A percentile compares a stretch with the other conserved stretches of the same genome.
These are phyloP conservation scores for Microplitis manilae DNA, from an alignment of 2,888 invertebrate genomes.

Conservation along the genomic window DNA sequence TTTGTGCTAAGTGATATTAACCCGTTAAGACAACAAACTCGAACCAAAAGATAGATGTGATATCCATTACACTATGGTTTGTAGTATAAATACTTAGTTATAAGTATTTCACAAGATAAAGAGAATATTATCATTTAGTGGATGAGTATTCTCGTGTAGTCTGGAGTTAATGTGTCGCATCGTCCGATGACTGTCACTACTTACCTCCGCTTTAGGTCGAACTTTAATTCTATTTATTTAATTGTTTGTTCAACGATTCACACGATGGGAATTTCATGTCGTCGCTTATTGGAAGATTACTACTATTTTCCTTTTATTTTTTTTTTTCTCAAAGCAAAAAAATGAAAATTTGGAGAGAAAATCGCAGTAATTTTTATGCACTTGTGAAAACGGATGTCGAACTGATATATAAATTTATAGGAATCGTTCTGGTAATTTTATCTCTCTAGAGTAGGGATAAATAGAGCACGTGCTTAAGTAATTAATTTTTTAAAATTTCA, in stretches of 20 bases:
- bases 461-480: too few relatives aligned
- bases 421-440: too few relatives aligned
- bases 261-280: slow-evolving; percentile 66
- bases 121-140: not conserved
- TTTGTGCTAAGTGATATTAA: slow-evolving; percentile 64
- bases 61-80: slow-evolving; percentile 7
- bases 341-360: not conserved
- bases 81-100: not conserved
- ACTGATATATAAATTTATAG: too few relatives aligned
- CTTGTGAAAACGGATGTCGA: too few relatives aligned
- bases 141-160: not conserved
- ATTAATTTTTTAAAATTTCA: too few relatives aligned
- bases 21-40: slow-evolving; percentile 58
- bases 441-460: too few relatives aligned
- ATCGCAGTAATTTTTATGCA: too few relatives aligned
- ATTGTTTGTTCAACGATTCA: slow-evolving; percentile 55
- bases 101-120: not conserved
- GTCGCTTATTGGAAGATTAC: slow-evolving; percentile 54
- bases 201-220: slow-evolving; percentile 37
- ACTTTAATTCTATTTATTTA: slow-evolving; percentile 64
- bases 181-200: slow-evolving; percentile 19
- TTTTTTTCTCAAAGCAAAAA: not conserved
- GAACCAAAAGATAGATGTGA: not conserved
- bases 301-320: not conserved
- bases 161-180: slow-evolving; percentile 6